Conservation (phyloP, 2,888 invertebrate genomes). For the Argyresthia goedartella region DNA sequence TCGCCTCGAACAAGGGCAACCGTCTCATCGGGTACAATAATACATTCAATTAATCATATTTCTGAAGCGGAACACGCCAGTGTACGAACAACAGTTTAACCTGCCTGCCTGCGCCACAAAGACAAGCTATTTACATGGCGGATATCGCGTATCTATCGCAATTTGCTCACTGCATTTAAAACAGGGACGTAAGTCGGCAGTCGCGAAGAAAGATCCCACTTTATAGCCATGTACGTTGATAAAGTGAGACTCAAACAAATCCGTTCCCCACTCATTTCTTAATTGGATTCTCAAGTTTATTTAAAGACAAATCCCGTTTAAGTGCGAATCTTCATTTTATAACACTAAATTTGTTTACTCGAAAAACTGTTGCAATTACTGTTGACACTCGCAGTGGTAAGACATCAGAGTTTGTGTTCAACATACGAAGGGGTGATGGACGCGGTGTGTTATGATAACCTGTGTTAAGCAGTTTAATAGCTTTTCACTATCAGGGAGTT, state of each 20-base stretch:
- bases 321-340: slow-evolving; percentile 47
- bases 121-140: too few relatives aligned
- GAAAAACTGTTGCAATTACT: slow-evolving; percentile 6
- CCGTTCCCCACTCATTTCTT: slow-evolving; percentile 55
- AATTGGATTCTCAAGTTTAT: slow-evolving; percentile 64
- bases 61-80: background rate
- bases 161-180: background rate
- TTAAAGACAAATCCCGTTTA: slow-evolving; percentile 54
- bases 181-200: slow-evolving; percentile 28
- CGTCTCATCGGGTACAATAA: slow-evolving; percentile 16
- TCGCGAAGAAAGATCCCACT: slow-evolving; percentile 29
- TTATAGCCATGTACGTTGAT: slow-evolving; percentile 49
- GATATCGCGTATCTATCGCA: background rate
- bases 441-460: background rate
- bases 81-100: too few relatives aligned
- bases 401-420: background rate
- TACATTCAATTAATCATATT: slow-evolving; percentile 27
- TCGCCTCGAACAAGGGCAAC: slow-evolving; percentile 25
- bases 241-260: slow-evolving; percentile 51
- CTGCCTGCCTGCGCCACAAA: too few relatives aligned
- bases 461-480: background rate
- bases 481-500: background rate
- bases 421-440: background rate
- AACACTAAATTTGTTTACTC: slow-evolving; percentile 34
- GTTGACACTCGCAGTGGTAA: background rate